Evolutionary conservation across 92 coral and sea anemone genomes (phyloP), one percentile per base, ranked within the genome.

Genomic region (Zoanthus sociatus): DNA sequence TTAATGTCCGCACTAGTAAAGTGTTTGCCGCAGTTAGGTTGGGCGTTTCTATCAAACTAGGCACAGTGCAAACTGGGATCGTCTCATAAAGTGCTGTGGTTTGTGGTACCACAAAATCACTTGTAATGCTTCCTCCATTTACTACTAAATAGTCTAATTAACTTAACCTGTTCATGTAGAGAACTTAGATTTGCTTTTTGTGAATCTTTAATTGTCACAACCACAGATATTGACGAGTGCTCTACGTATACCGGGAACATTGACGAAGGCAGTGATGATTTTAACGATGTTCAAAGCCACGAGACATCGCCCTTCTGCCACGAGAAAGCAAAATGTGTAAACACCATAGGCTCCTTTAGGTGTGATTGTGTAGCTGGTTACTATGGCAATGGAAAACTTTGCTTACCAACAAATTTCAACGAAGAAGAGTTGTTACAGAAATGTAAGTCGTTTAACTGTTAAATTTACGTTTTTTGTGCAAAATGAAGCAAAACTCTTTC

Each of bases 281-380:
- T 83, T 75, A 89, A 93, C 77, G 94, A 93, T 56, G 92, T 92
- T 26, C 91, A 87, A 68, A 73, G 44, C 37, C 85, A 53, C 73
- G 85, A 78, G 37, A 87, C 85, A 64, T 76, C 83, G 32, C 82
- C 58, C 66, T 78, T 91, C 47, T 94, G 98, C 78, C 94, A 94
- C 88, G 84, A 78, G 18, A 89, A 73, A 79, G 98, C 98, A 90
- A 89, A 86, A 76, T 94, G 98, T 90, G 12, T 89, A 78, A 94
- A 94, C 88, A 91, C 93, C 54, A 89, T 94, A 87, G 98, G 98
- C 79, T 94, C 98, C 73, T 94, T 91, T 88, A 83, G 76, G 78
- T 94, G 98, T 93, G 92, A 93, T 91, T 94, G 98, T 82, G 90
- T 91, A 60, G 87, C 91, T 20, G 98, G 96, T 93, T 94, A 93